Evolutionary conservation across 2,888 invertebrate species (phyloP), one percentile per base, ranked within the genome.

Genomic region (Cantharis rustica): DNA sequence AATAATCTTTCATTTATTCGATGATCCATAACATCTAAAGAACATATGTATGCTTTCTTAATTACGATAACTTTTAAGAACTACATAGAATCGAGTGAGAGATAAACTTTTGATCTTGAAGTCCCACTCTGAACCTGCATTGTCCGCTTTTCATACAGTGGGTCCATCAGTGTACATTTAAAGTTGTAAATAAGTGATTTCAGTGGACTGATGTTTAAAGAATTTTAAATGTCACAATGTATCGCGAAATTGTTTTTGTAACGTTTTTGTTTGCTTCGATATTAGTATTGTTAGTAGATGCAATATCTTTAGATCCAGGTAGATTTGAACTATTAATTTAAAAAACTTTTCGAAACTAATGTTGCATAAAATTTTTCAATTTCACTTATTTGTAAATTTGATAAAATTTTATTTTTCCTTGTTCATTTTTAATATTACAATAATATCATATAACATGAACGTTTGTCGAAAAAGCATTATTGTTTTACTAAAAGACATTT

Each of bases 301-400:
- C 89, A n/a, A 89, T 90, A 78, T 89, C 90, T 74, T 83, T 91
- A 83, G 91, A 91, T 82, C 86, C 89, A 86, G 90, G 91, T 91
- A 86, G 85, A 88, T 81, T 61, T 47, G 0, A 47, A n/a, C n/a
- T 47, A n/a, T 47, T n/a, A 47, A n/a, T 47, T n/a, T 47, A 47
- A 47, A 47, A 9, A 47, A 9, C n/a, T 47, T 47, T 47, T 31
- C 13, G 0, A 23, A 31, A 31, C 4, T 13, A 31, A 3, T 31
- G 1, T 13, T 31, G 11, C 31, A 31, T 1, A 31, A 23, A 13
- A 3, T 31, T 31, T 13, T 13, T 0, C 4, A 9, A n/a, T 31
- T n/a, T 31, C 5, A n/a, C 4, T n/a, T 1, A 31, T 31, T 31
- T 31, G 4, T 13, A 31, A 13, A 1, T 31, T 27, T 10, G 0